These are phyloP conservation scores for Heliconius hewitsoni DNA, from an alignment of 1,140 invertebrate genomes.

Conservation along the genomic window DNA sequence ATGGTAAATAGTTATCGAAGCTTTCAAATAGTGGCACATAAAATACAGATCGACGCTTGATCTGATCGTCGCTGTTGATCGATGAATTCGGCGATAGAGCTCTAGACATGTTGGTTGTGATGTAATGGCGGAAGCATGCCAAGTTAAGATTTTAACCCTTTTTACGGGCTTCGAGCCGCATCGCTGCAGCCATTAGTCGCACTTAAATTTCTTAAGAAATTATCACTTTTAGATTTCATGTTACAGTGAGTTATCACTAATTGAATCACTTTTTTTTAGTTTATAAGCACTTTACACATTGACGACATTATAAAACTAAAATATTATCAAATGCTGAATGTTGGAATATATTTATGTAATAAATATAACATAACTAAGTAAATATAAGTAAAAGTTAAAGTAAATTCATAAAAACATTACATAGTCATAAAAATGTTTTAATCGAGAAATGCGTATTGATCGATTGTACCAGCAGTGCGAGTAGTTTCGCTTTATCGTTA, in stretches of 20 bases:
- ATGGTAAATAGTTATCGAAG: slow-evolving; percentile 78
- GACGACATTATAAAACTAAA: slow-evolving; percentile 4
- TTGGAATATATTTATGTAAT: slow-evolving; percentile 45
- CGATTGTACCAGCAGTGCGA: slow-evolving; percentile 47
- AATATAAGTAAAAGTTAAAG: background rate
- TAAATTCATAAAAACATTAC: background rate
- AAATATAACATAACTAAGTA: background rate
- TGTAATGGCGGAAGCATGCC: slow-evolving; percentile 64
- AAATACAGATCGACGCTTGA: slow-evolving; percentile 82
- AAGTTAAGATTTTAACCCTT: slow-evolving; percentile 60
- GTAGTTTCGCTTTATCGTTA: slow-evolving; percentile 64
- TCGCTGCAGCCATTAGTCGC: slow-evolving; percentile 62
- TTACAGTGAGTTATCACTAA: slow-evolving; percentile 45
- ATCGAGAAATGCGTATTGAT: slow-evolving; percentile 59
- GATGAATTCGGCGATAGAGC: slow-evolving; percentile 57
- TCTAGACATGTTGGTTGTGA: slow-evolving; percentile 59
- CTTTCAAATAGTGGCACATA: slow-evolving; percentile 83
- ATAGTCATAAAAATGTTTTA: slow-evolving; percentile 17
- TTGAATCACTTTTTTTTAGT: slow-evolving; percentile 18
- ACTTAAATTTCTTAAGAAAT: slow-evolving; percentile 49
- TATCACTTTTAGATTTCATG: slow-evolving; percentile 48
- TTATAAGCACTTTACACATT: slow-evolving; percentile 4
- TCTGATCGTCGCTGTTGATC: slow-evolving; percentile 67
- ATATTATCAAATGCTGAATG: slow-evolving; percentile 26
- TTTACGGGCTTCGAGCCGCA: slow-evolving; percentile 50